Conservation (phyloP, 2,797 vertebrate species). For the Chromobotia macracanthus region DNA sequence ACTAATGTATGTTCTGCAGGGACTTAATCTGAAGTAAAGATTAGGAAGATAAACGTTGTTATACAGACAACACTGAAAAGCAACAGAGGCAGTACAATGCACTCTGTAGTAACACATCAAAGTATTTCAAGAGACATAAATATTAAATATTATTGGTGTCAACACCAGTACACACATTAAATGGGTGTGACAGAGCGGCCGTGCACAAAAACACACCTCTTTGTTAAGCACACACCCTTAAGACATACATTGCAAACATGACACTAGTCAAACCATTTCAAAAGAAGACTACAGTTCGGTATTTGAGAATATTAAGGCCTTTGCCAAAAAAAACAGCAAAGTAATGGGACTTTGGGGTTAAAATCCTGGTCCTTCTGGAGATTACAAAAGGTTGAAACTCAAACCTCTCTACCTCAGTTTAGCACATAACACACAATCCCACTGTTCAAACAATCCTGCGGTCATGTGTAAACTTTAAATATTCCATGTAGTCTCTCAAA, state of each 20-base stretch:
- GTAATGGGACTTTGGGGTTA: neutral
- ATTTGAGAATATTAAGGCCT: neutral
- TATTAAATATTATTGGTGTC: neutral
- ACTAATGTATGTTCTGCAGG: too few relatives aligned
- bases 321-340: neutral
- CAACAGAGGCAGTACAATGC: neutral
- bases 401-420: neutral
- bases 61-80: neutral
- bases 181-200: neutral
- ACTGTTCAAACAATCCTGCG: too few relatives aligned
- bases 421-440: neutral
- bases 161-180: neutral
- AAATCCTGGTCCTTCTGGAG: too few relatives aligned
- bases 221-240: constrained; percentile 36
- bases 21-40: neutral
- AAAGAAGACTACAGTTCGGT: neutral
- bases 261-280: neutral
- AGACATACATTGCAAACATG: constrained; percentile 4
- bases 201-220: constrained; percentile 20
- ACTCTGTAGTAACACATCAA: neutral
- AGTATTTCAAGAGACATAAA: neutral
- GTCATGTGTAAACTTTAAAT: too few relatives aligned
- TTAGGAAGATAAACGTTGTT: neutral
- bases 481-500: too few relatives aligned
- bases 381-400: too few relatives aligned